phyloP scores from a whole-genome alignment of 2,113 vertebrate species.

The Erpornis zantholeuca region DNA sequence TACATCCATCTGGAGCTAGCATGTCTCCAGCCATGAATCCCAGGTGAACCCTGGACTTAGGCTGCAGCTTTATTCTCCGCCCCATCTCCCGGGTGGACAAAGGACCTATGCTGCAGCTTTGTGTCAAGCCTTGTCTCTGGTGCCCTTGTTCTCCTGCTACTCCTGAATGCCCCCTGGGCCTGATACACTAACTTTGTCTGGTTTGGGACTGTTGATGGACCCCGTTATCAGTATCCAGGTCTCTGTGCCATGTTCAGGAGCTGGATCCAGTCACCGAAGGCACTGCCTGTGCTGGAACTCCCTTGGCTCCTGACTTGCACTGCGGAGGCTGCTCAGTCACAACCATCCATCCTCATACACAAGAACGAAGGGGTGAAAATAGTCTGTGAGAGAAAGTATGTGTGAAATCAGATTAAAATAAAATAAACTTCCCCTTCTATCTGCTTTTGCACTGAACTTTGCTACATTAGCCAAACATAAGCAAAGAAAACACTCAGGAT shows the following conservation, averaged over 20 bases:
- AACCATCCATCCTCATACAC: neutral
- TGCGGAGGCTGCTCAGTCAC: fast-evolving
- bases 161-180: neutral
- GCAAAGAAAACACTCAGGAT: neutral
- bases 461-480: neutral
- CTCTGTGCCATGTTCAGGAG: neutral
- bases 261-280: neutral
- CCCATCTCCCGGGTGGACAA: neutral
- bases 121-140: neutral
- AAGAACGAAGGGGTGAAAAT: neutral
- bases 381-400: neutral
- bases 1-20: neutral
- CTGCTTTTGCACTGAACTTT: neutral
- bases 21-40: neutral
- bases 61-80: neutral
- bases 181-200: neutral
- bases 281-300: neutral
- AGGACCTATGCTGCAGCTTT: neutral
- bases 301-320: neutral
- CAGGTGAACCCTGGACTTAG: neutral
- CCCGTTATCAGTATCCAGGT: neutral
- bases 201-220: neutral
- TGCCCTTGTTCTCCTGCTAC: neutral
- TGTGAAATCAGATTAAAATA: neutral
- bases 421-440: neutral